These are phyloP conservation scores for Hirtodrosophila cameraria DNA, from an alignment of 2,888 invertebrate genomes.

Conservation along the genomic window DNA sequence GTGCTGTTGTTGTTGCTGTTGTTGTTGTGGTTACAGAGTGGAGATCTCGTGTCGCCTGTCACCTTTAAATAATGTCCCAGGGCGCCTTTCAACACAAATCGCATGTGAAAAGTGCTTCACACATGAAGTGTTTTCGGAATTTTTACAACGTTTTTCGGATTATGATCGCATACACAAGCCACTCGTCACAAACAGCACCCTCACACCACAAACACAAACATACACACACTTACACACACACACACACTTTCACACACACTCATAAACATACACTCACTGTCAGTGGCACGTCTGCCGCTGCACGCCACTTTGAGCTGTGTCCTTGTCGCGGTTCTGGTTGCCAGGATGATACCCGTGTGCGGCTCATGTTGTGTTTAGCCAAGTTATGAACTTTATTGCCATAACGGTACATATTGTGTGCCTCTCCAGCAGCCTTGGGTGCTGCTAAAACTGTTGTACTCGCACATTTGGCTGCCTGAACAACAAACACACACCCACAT, in stretches of 20 bases:
- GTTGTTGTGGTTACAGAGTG: conserved; percentile 23
- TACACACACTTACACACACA: conserved; percentile 7
- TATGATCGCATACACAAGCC: conserved; percentile 59
- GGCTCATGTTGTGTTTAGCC: conserved; percentile 12
- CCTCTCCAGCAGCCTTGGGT: conserved; percentile 9
- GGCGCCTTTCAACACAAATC: conserved; percentile 82
- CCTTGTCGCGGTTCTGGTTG: conserved; percentile 1
- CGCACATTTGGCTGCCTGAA: no score
- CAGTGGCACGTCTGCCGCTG: conserved; percentile 21
- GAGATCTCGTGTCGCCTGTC: conserved; percentile 75
- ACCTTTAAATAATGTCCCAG: conserved; percentile 82
- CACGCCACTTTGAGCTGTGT: conserved; percentile 17
- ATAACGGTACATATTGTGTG: conserved; percentile 39
- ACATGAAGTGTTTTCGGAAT: conserved; percentile 70
- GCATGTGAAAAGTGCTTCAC: conserved; percentile 81
- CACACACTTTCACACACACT: conserved; percentile 11
- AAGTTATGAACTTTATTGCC: conserved; percentile 50
- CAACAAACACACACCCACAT: no score
- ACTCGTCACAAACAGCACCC: conserved; percentile 35
- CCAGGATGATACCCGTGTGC: neutral
- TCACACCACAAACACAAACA: conserved; percentile 17
- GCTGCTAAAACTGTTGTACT: neutral
- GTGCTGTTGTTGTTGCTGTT: conserved; percentile 15
- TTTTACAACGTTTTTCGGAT: conserved; percentile 64
- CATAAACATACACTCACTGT: conserved; percentile 9